These are phyloP conservation scores for Papilio gigon DNA, from an alignment of 2,888 invertebrate genomes.

Conservation along the genomic window DNA sequence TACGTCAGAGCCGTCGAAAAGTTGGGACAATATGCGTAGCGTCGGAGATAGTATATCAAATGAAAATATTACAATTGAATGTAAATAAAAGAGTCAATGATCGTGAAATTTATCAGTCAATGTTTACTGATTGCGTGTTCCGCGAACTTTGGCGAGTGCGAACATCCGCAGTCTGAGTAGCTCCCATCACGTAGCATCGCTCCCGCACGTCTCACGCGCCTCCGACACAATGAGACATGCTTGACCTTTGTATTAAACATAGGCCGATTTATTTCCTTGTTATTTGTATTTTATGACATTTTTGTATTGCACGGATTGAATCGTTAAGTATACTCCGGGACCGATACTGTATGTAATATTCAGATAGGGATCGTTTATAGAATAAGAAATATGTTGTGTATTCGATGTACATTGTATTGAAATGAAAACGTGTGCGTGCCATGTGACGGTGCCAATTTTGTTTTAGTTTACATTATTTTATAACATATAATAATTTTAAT, in stretches of 20 bases:
- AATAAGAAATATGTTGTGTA: background rate
- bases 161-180: slow-evolving; percentile 29
- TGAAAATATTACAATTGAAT: slow-evolving; percentile 1
- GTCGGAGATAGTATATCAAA: background rate
- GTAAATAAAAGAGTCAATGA: slow-evolving; percentile 30
- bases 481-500: background rate
- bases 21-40: background rate
- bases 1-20: too few relatives aligned
- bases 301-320: slow-evolving; percentile 8
- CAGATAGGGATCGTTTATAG: background rate
- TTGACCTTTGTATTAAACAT: slow-evolving; percentile 35
- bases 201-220: slow-evolving; percentile 28
- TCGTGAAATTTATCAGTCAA: slow-evolving; percentile 34
- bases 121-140: slow-evolving; percentile 26
- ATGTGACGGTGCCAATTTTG: background rate
- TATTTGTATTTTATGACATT: slow-evolving; percentile 33
- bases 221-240: slow-evolving; percentile 16
- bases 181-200: slow-evolving; percentile 25
- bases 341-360: background rate
- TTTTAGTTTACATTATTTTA: background rate
- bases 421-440: background rate
- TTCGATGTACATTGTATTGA: background rate
- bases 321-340: slow-evolving; percentile 8
- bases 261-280: slow-evolving; percentile 30
- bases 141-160: slow-evolving; percentile 36